Evolutionary conservation across 2,797 vertebrate genomes (phyloP).

Genomic region (Sebastes baramenuke): DNA sequence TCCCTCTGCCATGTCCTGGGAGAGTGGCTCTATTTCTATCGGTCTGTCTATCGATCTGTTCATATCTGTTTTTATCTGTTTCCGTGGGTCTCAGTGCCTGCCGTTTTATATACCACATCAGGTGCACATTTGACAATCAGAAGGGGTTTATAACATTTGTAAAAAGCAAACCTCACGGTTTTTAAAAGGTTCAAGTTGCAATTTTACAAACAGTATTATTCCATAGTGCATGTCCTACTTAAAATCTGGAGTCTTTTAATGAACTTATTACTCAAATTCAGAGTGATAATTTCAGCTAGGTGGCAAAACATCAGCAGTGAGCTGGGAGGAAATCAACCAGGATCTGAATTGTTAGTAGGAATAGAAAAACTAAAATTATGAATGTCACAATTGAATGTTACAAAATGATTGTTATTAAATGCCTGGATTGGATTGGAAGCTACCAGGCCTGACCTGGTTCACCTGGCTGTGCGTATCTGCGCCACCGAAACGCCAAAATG

Average conservation of each 20-base stretch:
- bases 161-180: background rate
- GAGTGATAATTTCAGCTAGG: background rate
- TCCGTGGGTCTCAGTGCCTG: conserved; percentile 82
- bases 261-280: background rate
- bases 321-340: too few species aligned
- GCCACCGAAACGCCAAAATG: background rate
- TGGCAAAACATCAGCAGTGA: background rate
- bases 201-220: background rate
- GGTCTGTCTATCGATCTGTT: conserved; percentile 41
- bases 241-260: background rate
- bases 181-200: background rate
- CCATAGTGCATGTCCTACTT: background rate
- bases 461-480: background rate
- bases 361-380: background rate
- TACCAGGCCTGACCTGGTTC: background rate
- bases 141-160: background rate
- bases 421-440: background rate
- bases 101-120: conserved; percentile 40
- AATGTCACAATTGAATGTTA: background rate
- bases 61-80: conserved; percentile 67
- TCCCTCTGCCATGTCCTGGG: conserved; percentile 39
- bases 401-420: background rate
- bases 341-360: too few species aligned
- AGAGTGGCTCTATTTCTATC: conserved; percentile 56
- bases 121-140: conserved; percentile 17